A percentile compares a stretch with the other conserved stretches of the same genome.
phyloP scores from a whole-genome alignment of 2,113 vertebrate species.

The Scomber japonicus region DNA sequence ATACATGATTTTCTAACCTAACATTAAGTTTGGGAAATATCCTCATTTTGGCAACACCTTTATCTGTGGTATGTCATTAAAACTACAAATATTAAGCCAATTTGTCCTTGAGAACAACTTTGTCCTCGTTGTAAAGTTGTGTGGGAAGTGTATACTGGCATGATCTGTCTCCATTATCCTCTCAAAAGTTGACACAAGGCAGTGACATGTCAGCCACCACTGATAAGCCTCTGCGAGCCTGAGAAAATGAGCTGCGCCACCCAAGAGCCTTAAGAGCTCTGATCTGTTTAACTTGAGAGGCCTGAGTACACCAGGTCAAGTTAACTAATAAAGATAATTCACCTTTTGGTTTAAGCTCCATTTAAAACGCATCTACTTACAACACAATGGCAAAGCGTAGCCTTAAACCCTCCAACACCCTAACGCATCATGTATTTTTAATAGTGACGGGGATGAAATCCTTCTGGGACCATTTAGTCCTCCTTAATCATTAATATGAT shows the following conservation, averaged over 20 bases:
- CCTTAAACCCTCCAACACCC: slow-evolving; percentile 37
- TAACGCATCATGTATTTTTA: slow-evolving; percentile 58
- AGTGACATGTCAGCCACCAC: slow-evolving; percentile 29
- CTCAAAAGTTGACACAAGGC: slow-evolving; percentile 33
- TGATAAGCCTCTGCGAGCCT: slow-evolving; percentile 50
- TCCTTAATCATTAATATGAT: slow-evolving; percentile 64
- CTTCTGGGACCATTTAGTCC: slow-evolving; percentile 51
- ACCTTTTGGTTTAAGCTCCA: slow-evolving; percentile 45
- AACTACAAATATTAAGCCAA: background rate
- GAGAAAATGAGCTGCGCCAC: slow-evolving; percentile 51
- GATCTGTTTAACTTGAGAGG: slow-evolving; percentile 62
- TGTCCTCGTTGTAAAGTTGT: slow-evolving; percentile 8
- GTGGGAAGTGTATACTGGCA: slow-evolving; percentile 23
- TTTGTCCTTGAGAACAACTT: background rate
- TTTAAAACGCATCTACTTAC: slow-evolving; percentile 43
- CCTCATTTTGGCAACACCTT: background rate
- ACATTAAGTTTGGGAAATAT: background rate
- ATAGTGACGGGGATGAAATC: slow-evolving; percentile 21
- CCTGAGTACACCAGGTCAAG: slow-evolving; percentile 43
- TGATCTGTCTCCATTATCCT: slow-evolving; percentile 15
- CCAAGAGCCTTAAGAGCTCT: slow-evolving; percentile 52
- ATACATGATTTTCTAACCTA: background rate
- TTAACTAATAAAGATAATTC: slow-evolving; percentile 60
- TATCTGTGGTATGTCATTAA: background rate
- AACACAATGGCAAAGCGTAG: slow-evolving; percentile 20